Evolutionary conservation across 1,140 invertebrate species (phyloP), one percentile per base, ranked within the genome.

Genomic region (Platorchestia sp.): DNA sequence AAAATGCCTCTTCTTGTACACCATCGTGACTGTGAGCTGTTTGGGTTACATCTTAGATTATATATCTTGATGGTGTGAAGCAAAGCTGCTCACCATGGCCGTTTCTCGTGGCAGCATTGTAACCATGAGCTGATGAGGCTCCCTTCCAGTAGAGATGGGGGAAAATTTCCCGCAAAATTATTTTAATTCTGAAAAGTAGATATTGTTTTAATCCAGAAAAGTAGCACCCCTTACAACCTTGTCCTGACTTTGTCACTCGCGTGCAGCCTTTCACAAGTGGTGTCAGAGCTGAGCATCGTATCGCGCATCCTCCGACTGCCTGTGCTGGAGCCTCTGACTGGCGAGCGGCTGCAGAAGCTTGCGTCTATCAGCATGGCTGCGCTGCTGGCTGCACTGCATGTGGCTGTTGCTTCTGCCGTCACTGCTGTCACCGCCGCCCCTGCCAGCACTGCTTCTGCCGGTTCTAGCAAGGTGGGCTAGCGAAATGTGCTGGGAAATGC

Each of bases 301-400:
- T 98, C 98, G 96, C 98, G 98, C 96, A 98, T 98, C 0, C 97
- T 99, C 95, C 98, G 98, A 40, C 97, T 99, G 95, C 99, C 99
- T 0, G 98, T 99, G 95, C 97, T 99, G 45, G 99, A 99, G 97
- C 99, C 99, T 0, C 97, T 99, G 91, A 99, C 98, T 10, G 97
- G 98, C 0, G 98, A 98, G 6, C 98, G 99, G 96, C 98, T 99
- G 95, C 98, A 98, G 87, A 98, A 98, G 97, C 97, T 99, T 45
- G 98, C 98, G 0, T 97, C 97, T n/a, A 97, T 98, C 27, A 98
- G 97, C 96, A 98, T 98, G 97, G 98, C 98, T 95, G 98, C 98
- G 97, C 97, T 99, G 59, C 98, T 99, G 97, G 98, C 98, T 96
- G 98, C 98, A 42, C 97, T 99, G 41, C 97, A 98, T 36, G 98